phyloP scores from a whole-genome alignment of 2,888 invertebrate species.

The Noctua fimbriata region DNA sequence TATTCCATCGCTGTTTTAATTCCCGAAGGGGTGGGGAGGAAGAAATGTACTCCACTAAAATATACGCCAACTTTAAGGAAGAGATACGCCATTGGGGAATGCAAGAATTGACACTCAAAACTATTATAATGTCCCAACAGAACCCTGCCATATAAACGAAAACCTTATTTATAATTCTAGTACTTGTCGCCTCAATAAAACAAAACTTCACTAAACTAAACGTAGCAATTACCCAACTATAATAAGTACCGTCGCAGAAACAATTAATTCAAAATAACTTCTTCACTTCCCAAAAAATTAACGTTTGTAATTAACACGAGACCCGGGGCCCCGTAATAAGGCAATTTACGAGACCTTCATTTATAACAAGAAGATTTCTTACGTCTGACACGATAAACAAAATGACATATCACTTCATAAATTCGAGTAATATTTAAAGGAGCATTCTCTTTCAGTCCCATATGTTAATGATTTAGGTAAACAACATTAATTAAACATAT shows the following conservation, averaged over 20 bases:
- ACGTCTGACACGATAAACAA: slow-evolving; percentile 32
- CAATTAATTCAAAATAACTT: slow-evolving; percentile 52
- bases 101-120: slow-evolving; percentile 21
- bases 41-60: slow-evolving; percentile 14
- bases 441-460: slow-evolving; percentile 10
- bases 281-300: slow-evolving; percentile 55
- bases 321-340: slow-evolving; percentile 34
- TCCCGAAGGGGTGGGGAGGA: slow-evolving; percentile 20
- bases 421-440: slow-evolving; percentile 32
- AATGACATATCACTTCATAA: slow-evolving; percentile 38
- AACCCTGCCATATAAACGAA: background rate
- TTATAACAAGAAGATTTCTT: slow-evolving; percentile 48
- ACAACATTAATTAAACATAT: slow-evolving; percentile 40
- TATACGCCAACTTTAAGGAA: slow-evolving; percentile 15
- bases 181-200: background rate
- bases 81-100: slow-evolving; percentile 15
- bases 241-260: slow-evolving; percentile 42
- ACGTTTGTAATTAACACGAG: slow-evolving; percentile 49
- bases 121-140: background rate
- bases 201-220: slow-evolving; percentile 28
- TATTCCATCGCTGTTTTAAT: slow-evolving; percentile 5
- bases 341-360: slow-evolving; percentile 46
- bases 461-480: slow-evolving; percentile 47
- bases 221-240: slow-evolving; percentile 38
- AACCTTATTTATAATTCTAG: slow-evolving; percentile 5